Conservation (phyloP, 2,888 invertebrate species). For the Gasteruption jaculator region DNA sequence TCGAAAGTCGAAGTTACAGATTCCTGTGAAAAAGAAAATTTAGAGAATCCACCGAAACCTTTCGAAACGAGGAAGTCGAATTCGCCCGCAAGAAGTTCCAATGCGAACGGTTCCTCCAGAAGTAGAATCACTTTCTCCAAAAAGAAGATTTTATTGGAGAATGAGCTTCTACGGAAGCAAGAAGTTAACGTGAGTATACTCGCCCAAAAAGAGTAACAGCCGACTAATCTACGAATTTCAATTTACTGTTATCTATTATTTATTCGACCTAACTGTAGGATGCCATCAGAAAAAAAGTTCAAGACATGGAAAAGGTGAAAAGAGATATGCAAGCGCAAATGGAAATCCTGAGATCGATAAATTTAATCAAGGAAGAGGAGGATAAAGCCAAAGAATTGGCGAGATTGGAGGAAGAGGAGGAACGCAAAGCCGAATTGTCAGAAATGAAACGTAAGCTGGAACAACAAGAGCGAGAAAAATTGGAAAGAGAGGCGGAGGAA, state of each 20-base stretch:
- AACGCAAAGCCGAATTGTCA: constrained; percentile 55
- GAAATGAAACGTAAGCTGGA: constrained; percentile 52
- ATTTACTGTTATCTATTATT: neutral
- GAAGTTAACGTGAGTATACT: constrained; percentile 37
- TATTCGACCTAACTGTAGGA: neutral
- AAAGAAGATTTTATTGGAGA: constrained; percentile 43
- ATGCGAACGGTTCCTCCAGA: constrained; percentile 28
- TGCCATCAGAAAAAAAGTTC: constrained; percentile 37
- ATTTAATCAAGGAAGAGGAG: constrained; percentile 31
- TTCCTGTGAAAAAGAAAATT: constrained; percentile 27
- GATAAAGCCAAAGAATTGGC: constrained; percentile 2
- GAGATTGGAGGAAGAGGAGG: constrained; percentile 50
- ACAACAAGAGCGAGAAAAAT: constrained; percentile 36
- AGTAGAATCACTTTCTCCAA: constrained; percentile 36
- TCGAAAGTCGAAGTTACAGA: constrained; percentile 38
- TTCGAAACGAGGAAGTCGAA: constrained; percentile 44
- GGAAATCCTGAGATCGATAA: constrained; percentile 30
- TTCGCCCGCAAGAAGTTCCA: constrained; percentile 38
- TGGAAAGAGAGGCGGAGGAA: constrained; percentile 35
- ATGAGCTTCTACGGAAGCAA: constrained; percentile 40
- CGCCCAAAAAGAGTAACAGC: too few relatives aligned
- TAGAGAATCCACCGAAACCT: constrained; percentile 32
- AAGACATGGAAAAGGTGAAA: constrained; percentile 43
- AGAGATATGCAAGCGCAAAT: constrained; percentile 43
- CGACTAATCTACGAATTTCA: too few relatives aligned